A percentile compares a stretch with the other conserved stretches of the same genome.
phyloP scores from a whole-genome alignment of 2,113 vertebrate species.

The Cygnus atratus region DNA sequence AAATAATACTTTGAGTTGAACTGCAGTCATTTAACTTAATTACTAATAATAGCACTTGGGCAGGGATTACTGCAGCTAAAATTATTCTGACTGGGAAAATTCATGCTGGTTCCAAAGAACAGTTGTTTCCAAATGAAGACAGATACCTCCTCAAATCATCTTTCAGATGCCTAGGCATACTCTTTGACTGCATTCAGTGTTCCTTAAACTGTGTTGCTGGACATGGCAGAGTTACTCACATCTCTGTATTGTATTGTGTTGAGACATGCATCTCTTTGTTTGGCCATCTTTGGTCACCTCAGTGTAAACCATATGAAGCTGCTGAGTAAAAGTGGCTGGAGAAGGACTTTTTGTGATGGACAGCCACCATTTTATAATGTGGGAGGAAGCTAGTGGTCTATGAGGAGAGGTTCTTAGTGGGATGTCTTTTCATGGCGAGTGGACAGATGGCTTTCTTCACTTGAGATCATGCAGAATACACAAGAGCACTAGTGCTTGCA shows the following conservation, averaged over 20 bases:
- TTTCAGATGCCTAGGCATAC: neutral
- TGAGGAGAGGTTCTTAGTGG: neutral
- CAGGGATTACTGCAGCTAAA: neutral
- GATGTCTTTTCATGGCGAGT: neutral
- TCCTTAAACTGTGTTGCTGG: constrained; percentile 39
- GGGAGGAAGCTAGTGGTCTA: neutral
- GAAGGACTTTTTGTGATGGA: constrained; percentile 53
- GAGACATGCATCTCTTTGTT: constrained; percentile 74
- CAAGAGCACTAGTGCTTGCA: neutral
- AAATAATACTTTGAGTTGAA: neutral
- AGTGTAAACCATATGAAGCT: constrained; percentile 63
- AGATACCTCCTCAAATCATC: neutral
- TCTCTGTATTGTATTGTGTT: constrained; percentile 53
- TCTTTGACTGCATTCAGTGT: constrained; percentile 30
- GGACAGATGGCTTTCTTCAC: constrained; percentile 22
- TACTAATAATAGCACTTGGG: constrained; percentile 8
- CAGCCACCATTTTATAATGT: constrained; percentile 67
- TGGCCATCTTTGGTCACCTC: constrained; percentile 53
- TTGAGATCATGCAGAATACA: neutral
- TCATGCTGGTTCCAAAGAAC: constrained; percentile 48
- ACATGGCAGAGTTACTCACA: constrained; percentile 42
- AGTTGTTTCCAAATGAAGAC: constrained; percentile 40
- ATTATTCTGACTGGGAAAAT: constrained; percentile 36
- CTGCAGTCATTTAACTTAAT: constrained; percentile 13
- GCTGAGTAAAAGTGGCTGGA: constrained; percentile 37